Conservation (phyloP, 2,888 invertebrate genomes). For the Syrista parreyssii region DNA sequence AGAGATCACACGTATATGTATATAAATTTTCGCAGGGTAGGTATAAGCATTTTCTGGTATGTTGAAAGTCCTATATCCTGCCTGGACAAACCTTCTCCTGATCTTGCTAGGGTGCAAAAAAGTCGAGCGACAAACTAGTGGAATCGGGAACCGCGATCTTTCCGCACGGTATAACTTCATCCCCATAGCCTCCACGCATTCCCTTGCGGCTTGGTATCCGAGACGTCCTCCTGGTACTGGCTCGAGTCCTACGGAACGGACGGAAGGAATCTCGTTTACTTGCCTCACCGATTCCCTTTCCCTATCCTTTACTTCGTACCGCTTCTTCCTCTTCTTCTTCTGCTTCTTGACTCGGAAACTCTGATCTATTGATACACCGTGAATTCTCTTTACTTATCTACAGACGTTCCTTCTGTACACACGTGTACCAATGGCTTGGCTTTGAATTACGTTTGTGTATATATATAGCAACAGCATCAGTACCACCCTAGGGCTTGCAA, state of each 20-base stretch:
- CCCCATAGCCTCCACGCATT: not conserved
- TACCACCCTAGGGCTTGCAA: not conserved
- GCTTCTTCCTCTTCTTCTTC: not conserved
- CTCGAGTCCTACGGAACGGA: not conserved
- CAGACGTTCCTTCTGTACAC: not conserved
- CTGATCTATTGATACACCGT: not conserved
- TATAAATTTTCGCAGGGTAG: not conserved
- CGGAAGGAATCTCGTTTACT: constrained; percentile 14
- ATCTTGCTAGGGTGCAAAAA: not conserved
- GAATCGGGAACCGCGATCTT: constrained; percentile 19
- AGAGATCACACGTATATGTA: not conserved
- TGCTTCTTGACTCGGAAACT: not conserved
- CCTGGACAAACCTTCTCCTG: not conserved
- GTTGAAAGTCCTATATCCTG: not conserved
- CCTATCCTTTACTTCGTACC: not conserved
- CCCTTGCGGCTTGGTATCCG: not conserved
- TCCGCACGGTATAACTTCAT: constrained; percentile 12
- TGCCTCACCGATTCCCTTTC: constrained; percentile 4
- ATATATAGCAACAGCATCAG: not conserved
- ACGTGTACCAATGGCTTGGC: not conserved
- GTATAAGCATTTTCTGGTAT: not conserved
- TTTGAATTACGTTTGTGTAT: not conserved
- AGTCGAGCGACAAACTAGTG: constrained; percentile 11
- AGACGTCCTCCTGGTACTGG: not conserved
- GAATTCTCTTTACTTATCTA: not conserved